Base-by-base conservation (phyloP, 2,113 vertebrate species). In the Panurus biarmicus region DNA sequence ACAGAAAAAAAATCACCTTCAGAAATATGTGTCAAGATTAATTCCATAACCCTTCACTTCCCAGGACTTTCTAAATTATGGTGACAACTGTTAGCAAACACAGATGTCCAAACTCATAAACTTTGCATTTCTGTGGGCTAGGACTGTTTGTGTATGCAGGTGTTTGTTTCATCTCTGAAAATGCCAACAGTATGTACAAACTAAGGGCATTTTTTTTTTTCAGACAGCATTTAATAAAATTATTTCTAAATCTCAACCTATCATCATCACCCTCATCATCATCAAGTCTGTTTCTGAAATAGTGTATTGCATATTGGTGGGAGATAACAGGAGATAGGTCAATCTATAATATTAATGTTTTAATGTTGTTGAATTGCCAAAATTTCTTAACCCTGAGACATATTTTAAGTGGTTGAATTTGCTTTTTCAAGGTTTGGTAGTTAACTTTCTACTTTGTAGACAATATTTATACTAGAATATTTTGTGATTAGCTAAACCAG, bases 71-170 rank as follows among this genome's bases (percentile, higher is more conserved):
- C 69, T 96, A 94, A 95, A 96, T 93, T 96, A 90, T 56, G 79
- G 64, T 93, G 94, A 94, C 90, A 95, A 96, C 87, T 95, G 75
- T 79, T 87, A 93, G 78, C 82, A 96, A 96, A 96, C 90, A 93
- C 88, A 96, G 94, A 93, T 96, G 92, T 96, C 92, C 88, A 94
- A 89, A 90, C 82, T 95, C 93, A 96, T 96, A 96, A 96, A 91
- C 74, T 93, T 96, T 91, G 78, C 53, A 73, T 95, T 94, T 91
- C 76, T 87, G 77, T 58, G 58, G 61, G 38, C 58, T 76, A 87
- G n/a, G 74, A 73, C 33, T 93, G 53, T 60, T 87, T 91, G 45
- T 82, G 66, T 1, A 0, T 95, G 71, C 87, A 96, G 91, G 85
- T 96, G 93, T 73, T 94, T 82, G 14, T 78, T 96, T 91, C 85